Conservation (phyloP, 2,113 vertebrate species). For the Paraplagusia blochii region DNA sequence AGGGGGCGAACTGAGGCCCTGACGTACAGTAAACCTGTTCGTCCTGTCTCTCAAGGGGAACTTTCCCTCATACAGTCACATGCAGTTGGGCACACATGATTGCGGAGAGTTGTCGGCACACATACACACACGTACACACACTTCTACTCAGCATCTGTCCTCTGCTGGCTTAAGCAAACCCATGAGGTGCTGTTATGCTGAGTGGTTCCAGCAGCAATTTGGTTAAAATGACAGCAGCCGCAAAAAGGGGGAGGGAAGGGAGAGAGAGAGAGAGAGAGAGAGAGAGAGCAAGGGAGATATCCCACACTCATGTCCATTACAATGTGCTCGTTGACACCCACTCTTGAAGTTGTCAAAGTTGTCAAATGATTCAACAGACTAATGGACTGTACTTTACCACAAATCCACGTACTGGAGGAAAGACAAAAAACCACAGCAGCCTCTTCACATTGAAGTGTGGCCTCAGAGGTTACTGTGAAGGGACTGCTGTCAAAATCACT, state of each 20-base stretch:
- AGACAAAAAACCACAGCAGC: too few relatives aligned
- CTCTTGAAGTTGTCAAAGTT: too few relatives aligned
- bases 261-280: neutral
- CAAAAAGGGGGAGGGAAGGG: neutral
- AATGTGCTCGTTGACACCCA: too few relatives aligned
- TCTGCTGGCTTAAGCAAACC: conserved; percentile 37
- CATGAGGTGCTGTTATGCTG: conserved; percentile 31
- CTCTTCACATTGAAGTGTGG: too few relatives aligned
- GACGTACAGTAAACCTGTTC: conserved; percentile 22
- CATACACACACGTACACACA: conserved; percentile 1
- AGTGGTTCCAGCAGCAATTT: conserved; percentile 38
- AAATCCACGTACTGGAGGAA: neutral
- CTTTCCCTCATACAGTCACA: conserved; percentile 4
- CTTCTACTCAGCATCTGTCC: conserved; percentile 63
- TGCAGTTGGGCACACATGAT: neutral
- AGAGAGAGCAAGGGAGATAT: neutral
- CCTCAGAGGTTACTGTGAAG: neutral
- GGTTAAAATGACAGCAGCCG: conserved; percentile 39
- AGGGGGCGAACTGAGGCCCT: conserved; percentile 22
- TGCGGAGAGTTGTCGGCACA: conserved; percentile 22
- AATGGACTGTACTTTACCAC: neutral
- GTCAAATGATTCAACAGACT: neutral
- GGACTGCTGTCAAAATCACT: neutral
- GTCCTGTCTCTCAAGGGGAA: conserved; percentile 9
- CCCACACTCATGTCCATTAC: neutral